A percentile compares a stretch with the other conserved stretches of the same genome.
Conservation (phyloP, 2,888 invertebrate genomes). For the Rhingia rostrata region DNA sequence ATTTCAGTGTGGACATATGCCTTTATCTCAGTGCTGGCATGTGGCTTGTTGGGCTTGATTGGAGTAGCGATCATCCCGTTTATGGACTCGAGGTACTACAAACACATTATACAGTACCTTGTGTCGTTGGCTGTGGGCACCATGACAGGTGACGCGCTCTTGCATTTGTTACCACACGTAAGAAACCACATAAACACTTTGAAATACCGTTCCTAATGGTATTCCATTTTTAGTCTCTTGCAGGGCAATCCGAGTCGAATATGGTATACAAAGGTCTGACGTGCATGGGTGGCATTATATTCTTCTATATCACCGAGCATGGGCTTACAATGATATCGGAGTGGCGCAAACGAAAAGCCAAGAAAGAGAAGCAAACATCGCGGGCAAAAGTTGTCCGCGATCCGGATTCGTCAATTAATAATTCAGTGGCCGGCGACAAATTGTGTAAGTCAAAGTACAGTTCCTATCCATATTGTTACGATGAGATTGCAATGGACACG, state of each 20-base stretch:
- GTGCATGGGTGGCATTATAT: constrained; percentile 88
- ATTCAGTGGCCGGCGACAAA: constrained; percentile 84
- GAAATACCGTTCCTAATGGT: constrained; percentile 3
- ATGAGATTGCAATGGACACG: constrained; percentile 90
- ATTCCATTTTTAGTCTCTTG: constrained; percentile 77
- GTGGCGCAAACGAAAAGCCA: constrained; percentile 90
- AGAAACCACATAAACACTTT: constrained; percentile 76
- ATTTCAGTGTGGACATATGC: constrained; percentile 92
- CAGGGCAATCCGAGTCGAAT: constrained; percentile 84
- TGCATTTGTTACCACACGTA: constrained; percentile 96
- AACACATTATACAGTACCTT: constrained; percentile 94
- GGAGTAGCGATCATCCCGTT: constrained; percentile 95
- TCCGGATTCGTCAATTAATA: constrained; percentile 83
- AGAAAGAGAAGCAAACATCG: constrained; percentile 87
- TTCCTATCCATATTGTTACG: constrained; percentile 94
- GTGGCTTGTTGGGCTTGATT: constrained; percentile 93
- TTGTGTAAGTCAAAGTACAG: constrained; percentile 94
- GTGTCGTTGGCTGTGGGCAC: constrained; percentile 97
- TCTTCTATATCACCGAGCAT: constrained; percentile 95
- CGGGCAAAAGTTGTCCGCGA: constrained; percentile 88
- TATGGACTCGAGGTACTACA: constrained; percentile 94
- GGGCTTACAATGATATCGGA: constrained; percentile 90
- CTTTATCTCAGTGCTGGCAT: constrained; percentile 90
- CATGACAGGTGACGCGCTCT: constrained; percentile 93
- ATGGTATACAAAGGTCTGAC: constrained; percentile 94